These are phyloP conservation scores for Salticus scenicus DNA, from an alignment of 2,888 invertebrate genomes.

Conservation along the genomic window DNA sequence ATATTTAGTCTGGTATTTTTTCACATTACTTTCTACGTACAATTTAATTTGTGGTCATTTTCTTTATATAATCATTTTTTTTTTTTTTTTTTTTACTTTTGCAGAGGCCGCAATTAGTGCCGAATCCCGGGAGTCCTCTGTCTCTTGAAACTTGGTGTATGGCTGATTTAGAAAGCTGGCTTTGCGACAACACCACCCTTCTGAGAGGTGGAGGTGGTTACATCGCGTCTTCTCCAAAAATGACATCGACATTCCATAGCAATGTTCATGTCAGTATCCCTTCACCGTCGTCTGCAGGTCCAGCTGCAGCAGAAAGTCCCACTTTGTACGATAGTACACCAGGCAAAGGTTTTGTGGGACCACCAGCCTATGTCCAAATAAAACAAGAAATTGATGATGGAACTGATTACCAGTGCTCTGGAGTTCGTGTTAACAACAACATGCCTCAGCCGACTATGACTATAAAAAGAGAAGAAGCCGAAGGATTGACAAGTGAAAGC, in stretches of 20 bases:
- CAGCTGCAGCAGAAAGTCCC: conserved; percentile 51
- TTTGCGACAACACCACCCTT: conserved; percentile 55
- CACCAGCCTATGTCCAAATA: conserved; percentile 42
- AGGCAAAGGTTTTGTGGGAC: conserved; percentile 20
- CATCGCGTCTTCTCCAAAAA: not conserved
- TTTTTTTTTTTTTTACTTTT: conserved; percentile 14
- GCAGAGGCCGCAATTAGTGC: conserved; percentile 69
- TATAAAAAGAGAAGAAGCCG: conserved; percentile 47
- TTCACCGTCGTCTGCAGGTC: conserved; percentile 38
- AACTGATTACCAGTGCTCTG: conserved; percentile 38
- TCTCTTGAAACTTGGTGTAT: conserved; percentile 63
- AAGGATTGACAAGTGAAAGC: conserved; percentile 35
- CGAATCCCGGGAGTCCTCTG: conserved; percentile 67
- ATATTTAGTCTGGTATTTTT: too few species aligned
- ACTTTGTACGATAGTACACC: conserved; percentile 59
- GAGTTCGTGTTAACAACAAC: not conserved
- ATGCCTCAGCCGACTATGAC: not conserved
- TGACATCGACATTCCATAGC: conserved; percentile 28
- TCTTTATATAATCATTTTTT: too few species aligned
- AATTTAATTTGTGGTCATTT: too few species aligned
- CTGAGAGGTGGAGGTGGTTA: conserved; percentile 22
- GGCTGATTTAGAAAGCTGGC: conserved; percentile 69
- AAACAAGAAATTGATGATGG: conserved; percentile 57
- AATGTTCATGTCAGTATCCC: conserved; percentile 57
- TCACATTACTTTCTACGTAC: too few species aligned